Base-by-base conservation (phyloP, 2,797 vertebrate species). In the Antennarius maculatus region DNA sequence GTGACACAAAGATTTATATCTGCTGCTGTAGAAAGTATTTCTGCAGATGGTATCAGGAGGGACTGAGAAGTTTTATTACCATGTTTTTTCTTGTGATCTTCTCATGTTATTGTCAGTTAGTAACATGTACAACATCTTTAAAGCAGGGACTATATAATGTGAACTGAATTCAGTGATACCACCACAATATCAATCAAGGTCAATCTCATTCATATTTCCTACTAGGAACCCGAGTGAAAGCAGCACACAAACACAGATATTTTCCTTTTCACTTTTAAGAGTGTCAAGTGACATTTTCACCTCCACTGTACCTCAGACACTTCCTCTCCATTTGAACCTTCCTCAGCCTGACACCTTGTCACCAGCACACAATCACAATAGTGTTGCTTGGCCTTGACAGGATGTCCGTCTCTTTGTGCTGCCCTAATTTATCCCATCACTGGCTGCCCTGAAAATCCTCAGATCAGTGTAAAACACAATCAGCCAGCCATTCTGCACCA, bases 391-490 rank as follows among this genome's bases (percentile, higher is more conserved):
- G 75, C 69, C 75, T 68, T 81, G 84, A 86, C 70, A 76, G 76
- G 69, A 69, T 70, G 83, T 77, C 84, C 46, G 17, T 79, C 69
- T 76, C 80, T 83, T 68, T 77, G 66, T 66, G 69, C 64, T 43
- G 75, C 64, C 71, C 79, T 74, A 67, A 76, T 81, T 87, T 71
- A 80, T 86, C 83, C 80, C 69, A 41, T 74, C 70, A 57, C 77
- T 49, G 77, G 58, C 85, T 64, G 63, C 74, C 31, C 82, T 63
- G 77, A 70, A 84, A 90, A 89, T 86, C 84, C 88, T 84, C 77
- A 77, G 83, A 87, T 89, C 83, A 79, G 82, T 79, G 79, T 76
- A 78, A 75, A 84, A 79, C 82, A 88, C 80, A 85, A 85, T 88
- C 83, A 80, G 51, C 79, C 67, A 46, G 77, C 80, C 78, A 61